A percentile compares a stretch with the other conserved stretches of the same genome.
phyloP scores from a whole-genome alignment of 2,113 vertebrate genomes.

The Corythornis madagascariensis region DNA sequence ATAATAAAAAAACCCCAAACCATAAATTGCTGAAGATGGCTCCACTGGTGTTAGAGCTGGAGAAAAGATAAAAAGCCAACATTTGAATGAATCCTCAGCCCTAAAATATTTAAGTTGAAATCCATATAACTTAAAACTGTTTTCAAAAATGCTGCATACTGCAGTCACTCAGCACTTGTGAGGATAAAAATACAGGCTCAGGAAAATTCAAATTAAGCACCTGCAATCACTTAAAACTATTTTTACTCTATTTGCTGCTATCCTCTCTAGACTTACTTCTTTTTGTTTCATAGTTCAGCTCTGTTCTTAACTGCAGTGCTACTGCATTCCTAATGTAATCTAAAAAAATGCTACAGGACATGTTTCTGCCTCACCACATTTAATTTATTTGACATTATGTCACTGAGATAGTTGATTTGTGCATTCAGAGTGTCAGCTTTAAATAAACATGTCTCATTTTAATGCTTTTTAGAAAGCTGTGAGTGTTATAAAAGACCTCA shows the following conservation, averaged over 20 bases:
- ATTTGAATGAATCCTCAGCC: neutral
- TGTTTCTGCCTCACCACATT: neutral
- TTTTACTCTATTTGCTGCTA: neutral
- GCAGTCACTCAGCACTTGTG: neutral
- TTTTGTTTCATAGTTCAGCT: neutral
- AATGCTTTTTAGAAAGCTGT: neutral
- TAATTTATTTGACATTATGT: slow-evolving; percentile 34
- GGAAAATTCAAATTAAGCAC: neutral
- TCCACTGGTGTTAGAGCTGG: neutral
- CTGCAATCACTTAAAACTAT: neutral
- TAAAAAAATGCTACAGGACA: neutral
- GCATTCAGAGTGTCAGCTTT: neutral
- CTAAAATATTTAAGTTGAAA: neutral
- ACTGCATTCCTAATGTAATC: neutral
- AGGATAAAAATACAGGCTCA: neutral
- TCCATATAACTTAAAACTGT: neutral
- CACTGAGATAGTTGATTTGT: slow-evolving; percentile 2
- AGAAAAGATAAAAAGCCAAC: neutral
- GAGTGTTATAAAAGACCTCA: neutral
- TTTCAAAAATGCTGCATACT: neutral
- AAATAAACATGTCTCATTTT: slow-evolving; percentile 3
- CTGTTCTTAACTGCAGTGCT: neutral
- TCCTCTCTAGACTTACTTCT: neutral
- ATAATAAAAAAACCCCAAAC: neutral
- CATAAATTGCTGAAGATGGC: neutral